These are phyloP conservation scores for Axis porcinus DNA, from an alignment of 2,113 vertebrate genomes.

Conservation along the genomic window DNA sequence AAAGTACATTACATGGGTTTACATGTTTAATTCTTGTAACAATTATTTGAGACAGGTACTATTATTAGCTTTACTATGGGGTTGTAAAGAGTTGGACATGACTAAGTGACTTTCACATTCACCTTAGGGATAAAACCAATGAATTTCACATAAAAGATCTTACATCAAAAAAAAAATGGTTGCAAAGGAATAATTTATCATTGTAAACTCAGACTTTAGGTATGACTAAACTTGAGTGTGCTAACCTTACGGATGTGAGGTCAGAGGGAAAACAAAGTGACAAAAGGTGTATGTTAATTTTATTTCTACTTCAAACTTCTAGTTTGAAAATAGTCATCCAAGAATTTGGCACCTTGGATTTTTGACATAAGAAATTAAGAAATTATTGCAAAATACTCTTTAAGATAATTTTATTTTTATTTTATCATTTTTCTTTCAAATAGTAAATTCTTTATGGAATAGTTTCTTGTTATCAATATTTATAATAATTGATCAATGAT, in stretches of 20 bases:
- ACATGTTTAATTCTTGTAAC: background rate
- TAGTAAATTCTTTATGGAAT: background rate
- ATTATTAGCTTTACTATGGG: background rate
- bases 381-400: background rate
- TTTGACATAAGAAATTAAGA: background rate
- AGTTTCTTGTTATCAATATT: background rate
- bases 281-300: background rate
- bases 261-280: background rate
- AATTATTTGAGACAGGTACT: background rate
- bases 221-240: background rate
- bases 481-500: background rate
- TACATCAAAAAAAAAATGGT: background rate
- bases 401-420: background rate
- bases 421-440: background rate
- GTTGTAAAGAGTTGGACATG: background rate
- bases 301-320: background rate
- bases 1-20: background rate
- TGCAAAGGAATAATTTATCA: background rate
- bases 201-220: background rate
- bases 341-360: background rate
- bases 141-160: background rate
- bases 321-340: background rate
- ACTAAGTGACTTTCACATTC: background rate
- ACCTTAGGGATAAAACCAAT: background rate
- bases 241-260: background rate